A percentile compares a stretch with the other conserved stretches of the same genome.
phyloP scores from a whole-genome alignment of 2,797 vertebrate species.

The Anisognathus igniventris region DNA sequence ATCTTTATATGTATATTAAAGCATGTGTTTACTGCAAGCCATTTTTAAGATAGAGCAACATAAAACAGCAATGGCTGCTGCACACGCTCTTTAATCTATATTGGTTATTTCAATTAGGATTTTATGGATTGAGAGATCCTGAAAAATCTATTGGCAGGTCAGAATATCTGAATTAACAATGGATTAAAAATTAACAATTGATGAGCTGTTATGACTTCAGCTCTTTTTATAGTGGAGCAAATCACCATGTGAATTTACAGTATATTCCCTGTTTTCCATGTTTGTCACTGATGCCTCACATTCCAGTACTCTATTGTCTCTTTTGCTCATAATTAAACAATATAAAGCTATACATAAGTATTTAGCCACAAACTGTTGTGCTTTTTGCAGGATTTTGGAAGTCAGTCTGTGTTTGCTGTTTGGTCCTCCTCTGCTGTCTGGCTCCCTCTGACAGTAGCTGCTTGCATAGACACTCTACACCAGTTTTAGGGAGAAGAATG shows the following conservation, averaged over 20 bases:
- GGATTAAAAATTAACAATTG: background rate
- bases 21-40: background rate
- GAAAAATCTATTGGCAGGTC: background rate
- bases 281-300: accelerated
- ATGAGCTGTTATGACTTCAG: background rate
- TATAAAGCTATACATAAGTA: background rate
- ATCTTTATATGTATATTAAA: background rate
- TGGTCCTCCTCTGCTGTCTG: background rate
- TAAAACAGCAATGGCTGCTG: background rate
- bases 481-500: background rate
- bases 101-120: background rate
- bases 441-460: background rate
- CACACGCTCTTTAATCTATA: background rate
- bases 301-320: background rate
- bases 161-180: background rate
- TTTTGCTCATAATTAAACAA: background rate
- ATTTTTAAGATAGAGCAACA: background rate
- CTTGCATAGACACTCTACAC: background rate
- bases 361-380: background rate
- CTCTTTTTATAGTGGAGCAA: background rate
- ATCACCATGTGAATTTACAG: background rate
- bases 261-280: background rate
- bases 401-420: background rate
- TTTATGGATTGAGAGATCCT: background rate
- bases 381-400: background rate